Evolutionary conservation across 2,888 invertebrate genomes (phyloP).

Genomic region (Habroteleia sp.): DNA sequence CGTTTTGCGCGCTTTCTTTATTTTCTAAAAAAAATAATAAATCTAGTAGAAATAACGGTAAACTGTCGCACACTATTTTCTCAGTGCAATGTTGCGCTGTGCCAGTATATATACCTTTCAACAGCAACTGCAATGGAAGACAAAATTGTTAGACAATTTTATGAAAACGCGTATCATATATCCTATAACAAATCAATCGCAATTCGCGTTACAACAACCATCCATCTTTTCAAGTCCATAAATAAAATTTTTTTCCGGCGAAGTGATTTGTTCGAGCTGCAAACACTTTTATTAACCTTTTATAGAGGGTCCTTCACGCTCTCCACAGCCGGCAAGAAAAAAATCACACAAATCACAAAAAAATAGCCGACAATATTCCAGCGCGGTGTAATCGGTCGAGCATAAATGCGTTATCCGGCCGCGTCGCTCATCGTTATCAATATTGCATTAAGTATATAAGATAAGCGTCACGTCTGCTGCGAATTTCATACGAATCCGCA

Average conservation of each 20-base stretch:
- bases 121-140: too few relatives aligned
- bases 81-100: too few relatives aligned
- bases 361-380: neutral
- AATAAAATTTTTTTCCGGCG: constrained; percentile 30
- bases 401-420: constrained; percentile 12
- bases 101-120: too few relatives aligned
- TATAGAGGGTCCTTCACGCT: constrained; percentile 1
- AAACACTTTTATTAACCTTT: constrained; percentile 27
- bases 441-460: constrained; percentile 20
- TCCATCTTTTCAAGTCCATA: constrained; percentile 24
- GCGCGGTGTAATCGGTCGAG: neutral
- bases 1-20: too few relatives aligned
- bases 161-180: neutral
- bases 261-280: neutral
- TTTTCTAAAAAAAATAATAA: too few relatives aligned
- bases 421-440: constrained; percentile 30
- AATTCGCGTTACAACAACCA: constrained; percentile 1
- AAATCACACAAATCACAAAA: constrained; percentile 28
- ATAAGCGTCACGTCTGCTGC: constrained; percentile 1
- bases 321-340: neutral
- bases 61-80: too few relatives aligned
- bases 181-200: constrained; percentile 26
- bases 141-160: constrained; percentile 4
- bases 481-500: constrained; percentile 28
- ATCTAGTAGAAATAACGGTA: too few relatives aligned